Conservation (phyloP, 2,113 vertebrate species). For the Solenodon paradoxus region DNA sequence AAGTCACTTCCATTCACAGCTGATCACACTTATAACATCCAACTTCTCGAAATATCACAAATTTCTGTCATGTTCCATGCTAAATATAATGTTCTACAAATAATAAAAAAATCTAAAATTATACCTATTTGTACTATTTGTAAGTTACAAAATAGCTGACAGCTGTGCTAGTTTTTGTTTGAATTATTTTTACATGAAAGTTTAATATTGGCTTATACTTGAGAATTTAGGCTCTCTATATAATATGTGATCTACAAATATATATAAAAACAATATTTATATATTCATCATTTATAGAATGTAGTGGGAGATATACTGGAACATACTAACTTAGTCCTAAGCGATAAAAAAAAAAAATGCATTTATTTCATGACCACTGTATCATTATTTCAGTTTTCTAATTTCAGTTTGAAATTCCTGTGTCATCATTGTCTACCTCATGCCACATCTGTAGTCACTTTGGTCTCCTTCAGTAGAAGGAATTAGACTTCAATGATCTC, state of each 20-base stretch:
- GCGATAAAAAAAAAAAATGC: neutral
- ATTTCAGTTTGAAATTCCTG: neutral
- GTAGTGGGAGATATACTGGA: neutral
- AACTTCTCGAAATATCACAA: neutral
- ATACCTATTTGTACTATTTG: neutral
- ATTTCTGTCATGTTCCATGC: neutral
- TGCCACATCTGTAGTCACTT: neutral
- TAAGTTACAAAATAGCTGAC: neutral
- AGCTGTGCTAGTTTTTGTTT: neutral
- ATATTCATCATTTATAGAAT: neutral
- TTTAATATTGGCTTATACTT: neutral
- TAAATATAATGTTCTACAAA: constrained; percentile 31
- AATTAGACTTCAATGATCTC: neutral
- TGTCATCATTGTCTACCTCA: neutral
- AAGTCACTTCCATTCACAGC: neutral
- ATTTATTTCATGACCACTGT: neutral
- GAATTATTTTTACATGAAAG: constrained; percentile 20
- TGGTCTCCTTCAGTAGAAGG: neutral
- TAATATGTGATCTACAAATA: too few species aligned
- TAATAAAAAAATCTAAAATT: neutral
- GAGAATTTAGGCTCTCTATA: neutral
- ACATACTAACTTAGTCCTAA: neutral
- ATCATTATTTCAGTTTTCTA: neutral
- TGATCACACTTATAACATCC: constrained; percentile 21
- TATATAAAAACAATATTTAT: too few species aligned